Percentiles rank a stretch among this genome's conserved stretches.
phyloP scores from a whole-genome alignment of 2,888 invertebrate genomes.

The Orchesella flavescens region DNA sequence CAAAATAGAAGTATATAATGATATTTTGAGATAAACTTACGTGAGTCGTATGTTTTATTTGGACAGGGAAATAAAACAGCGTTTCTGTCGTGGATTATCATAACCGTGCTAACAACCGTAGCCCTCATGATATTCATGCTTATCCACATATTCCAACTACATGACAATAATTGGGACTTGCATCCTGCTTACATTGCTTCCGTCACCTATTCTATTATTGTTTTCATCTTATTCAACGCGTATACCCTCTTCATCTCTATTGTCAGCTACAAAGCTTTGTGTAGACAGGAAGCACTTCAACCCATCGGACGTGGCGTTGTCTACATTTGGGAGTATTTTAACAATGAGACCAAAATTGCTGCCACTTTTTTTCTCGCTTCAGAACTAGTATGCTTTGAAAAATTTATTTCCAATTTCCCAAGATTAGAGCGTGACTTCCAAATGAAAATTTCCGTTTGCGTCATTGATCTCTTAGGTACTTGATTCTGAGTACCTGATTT shows the following conservation, averaged over 20 bases:
- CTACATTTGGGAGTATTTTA: constrained; percentile 52
- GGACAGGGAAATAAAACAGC: constrained; percentile 33
- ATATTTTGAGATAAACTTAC: too few species aligned
- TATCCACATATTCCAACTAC: not conserved
- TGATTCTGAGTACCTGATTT: constrained; percentile 35
- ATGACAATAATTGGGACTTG: not conserved
- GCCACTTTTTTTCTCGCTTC: constrained; percentile 48
- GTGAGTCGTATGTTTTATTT: too few species aligned
- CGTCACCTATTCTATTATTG: constrained; percentile 11
- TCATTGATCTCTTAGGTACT: constrained; percentile 23
- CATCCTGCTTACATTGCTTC: constrained; percentile 9
- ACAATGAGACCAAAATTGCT: constrained; percentile 46
- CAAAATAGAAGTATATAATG: too few species aligned
- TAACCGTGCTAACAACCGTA: not conserved
- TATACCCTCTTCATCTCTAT: constrained; percentile 29
- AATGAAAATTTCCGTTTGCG: too few species aligned
- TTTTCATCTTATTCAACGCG: constrained; percentile 15
- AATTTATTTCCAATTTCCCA: too few species aligned
- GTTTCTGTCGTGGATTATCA: constrained; percentile 41
- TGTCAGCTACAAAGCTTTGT: constrained; percentile 23
- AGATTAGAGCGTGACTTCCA: too few species aligned
- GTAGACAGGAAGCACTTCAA: constrained; percentile 35
- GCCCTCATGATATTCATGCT: constrained; percentile 18
- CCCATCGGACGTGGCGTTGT: constrained; percentile 39
- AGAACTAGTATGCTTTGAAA: constrained; percentile 43